Evolutionary conservation across 2,888 invertebrate genomes (phyloP).

Genomic region (Apotomis betuletana): DNA sequence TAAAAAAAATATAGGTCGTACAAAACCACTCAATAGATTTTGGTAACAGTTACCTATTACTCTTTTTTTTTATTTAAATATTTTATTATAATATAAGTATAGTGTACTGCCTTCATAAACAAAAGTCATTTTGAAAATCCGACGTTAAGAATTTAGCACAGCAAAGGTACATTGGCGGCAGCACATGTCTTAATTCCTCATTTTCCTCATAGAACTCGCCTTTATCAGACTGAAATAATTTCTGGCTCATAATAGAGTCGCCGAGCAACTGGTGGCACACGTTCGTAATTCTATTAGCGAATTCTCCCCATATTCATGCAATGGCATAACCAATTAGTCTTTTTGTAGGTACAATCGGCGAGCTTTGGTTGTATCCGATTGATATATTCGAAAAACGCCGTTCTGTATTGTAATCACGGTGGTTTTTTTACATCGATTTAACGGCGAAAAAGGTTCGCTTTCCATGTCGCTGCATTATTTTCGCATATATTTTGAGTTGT

Average conservation of each 20-base stretch:
- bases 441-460: no score
- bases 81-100: no score
- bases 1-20: no score
- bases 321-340: constrained; percentile 14
- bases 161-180: neutral
- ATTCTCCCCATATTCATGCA: constrained; percentile 16
- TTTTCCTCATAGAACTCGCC: neutral
- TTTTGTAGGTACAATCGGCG: neutral
- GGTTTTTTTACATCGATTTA: no score
- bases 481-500: no score
- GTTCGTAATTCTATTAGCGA: constrained; percentile 28
- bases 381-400: neutral
- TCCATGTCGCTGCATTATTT: no score
- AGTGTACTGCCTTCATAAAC: no score
- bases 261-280: constrained; percentile 31
- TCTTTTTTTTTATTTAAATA: no score
- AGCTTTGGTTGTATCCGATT: neutral
- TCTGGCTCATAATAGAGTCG: constrained; percentile 12
- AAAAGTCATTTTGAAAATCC: neutral
- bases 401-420: no score
- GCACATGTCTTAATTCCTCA: constrained; percentile 3
- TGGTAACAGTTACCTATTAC: no score
- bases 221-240: constrained; percentile 15
- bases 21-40: no score
- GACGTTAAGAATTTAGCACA: neutral